Evolutionary conservation across 2,888 invertebrate genomes (phyloP).

Genomic region (Campaea margaritaria): DNA sequence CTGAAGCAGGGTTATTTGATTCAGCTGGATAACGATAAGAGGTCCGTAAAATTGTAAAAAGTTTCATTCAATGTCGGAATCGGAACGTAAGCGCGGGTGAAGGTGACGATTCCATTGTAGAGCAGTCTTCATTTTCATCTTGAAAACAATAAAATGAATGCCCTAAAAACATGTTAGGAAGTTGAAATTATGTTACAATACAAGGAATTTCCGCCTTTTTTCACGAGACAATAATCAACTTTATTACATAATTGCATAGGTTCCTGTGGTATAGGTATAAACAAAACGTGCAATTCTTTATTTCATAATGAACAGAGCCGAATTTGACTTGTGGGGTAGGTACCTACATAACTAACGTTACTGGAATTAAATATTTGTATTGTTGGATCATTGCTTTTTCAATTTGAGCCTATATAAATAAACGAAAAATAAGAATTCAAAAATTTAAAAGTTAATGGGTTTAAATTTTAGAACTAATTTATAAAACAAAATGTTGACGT

Average conservation of each 20-base stretch:
- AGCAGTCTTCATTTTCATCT: slow-evolving; percentile 6
- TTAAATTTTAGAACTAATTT: too few relatives aligned
- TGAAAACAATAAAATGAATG: slow-evolving; percentile 4
- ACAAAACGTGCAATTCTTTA: too few relatives aligned
- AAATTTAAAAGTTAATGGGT: too few relatives aligned
- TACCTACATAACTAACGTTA: too few relatives aligned
- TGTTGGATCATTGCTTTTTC: too few relatives aligned
- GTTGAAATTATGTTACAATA: neutral
- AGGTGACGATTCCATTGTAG: slow-evolving; percentile 14
- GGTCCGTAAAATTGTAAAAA: slow-evolving; percentile 43
- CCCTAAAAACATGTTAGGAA: slow-evolving; percentile 21
- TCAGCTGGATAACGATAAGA: slow-evolving; percentile 45
- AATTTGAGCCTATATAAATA: too few relatives aligned
- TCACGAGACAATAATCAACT: neutral
- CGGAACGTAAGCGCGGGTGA: slow-evolving; percentile 45
- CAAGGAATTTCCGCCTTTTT: neutral
- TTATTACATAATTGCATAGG: too few relatives aligned
- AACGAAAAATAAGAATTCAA: too few relatives aligned
- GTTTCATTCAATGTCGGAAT: slow-evolving; percentile 57
- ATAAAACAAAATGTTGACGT: neutral
- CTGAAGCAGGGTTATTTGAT: slow-evolving; percentile 45
- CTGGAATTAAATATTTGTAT: too few relatives aligned
- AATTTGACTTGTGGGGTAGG: too few relatives aligned
- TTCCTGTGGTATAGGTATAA: neutral
- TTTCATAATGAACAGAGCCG: too few relatives aligned